Percentiles rank a stretch among this genome's conserved stretches.
phyloP scores from a whole-genome alignment of 2,888 invertebrate genomes.

The Latrodectus hesperus region DNA sequence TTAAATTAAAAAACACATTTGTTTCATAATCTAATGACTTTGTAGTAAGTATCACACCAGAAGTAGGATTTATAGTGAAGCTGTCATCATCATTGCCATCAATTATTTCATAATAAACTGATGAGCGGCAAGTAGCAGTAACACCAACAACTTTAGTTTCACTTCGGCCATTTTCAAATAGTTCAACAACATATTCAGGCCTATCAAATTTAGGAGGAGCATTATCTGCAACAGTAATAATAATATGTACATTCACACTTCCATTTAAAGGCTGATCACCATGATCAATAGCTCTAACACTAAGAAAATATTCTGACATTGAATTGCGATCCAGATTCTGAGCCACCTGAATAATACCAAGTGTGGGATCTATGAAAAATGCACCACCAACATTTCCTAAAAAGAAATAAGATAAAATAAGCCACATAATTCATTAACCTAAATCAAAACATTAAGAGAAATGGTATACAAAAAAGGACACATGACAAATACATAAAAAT shows the following conservation, averaged over 20 bases:
- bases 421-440: not conserved
- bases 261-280: slow-evolving; percentile 84
- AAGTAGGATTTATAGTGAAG: slow-evolving; percentile 89
- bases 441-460: not conserved
- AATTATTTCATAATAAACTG: slow-evolving; percentile 86
- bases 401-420: slow-evolving; percentile 69
- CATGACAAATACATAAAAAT: not conserved
- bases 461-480: not conserved
- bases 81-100: slow-evolving; percentile 83
- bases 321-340: slow-evolving; percentile 79
- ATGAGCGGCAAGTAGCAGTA: slow-evolving; percentile 86
- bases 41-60: slow-evolving; percentile 80
- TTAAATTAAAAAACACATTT: slow-evolving; percentile 69
- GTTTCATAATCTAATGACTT: slow-evolving; percentile 71
- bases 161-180: slow-evolving; percentile 88
- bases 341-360: slow-evolving; percentile 80
- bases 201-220: slow-evolving; percentile 83
- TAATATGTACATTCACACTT: slow-evolving; percentile 88
- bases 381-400: slow-evolving; percentile 88
- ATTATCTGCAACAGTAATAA: slow-evolving; percentile 90
- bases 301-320: slow-evolving; percentile 85
- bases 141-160: slow-evolving; percentile 82
- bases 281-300: slow-evolving; percentile 87
- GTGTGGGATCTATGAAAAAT: slow-evolving; percentile 85
- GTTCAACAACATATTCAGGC: slow-evolving; percentile 80